Percentiles rank a stretch among this genome's conserved stretches.
phyloP scores from a whole-genome alignment of 1,140 invertebrate genomes.

The Prorops nasuta region DNA sequence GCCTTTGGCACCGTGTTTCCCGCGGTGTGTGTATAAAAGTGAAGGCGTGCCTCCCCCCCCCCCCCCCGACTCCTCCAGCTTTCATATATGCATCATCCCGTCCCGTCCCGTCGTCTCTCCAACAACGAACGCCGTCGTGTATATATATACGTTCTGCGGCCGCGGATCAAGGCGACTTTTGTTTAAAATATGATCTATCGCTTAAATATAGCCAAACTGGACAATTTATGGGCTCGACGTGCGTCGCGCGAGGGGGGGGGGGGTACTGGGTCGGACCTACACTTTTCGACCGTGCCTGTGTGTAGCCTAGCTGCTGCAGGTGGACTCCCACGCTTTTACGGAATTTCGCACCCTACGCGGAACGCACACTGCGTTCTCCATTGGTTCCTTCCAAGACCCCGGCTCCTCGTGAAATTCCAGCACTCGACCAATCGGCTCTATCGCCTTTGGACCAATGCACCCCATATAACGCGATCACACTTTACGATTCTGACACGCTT shows the following conservation, averaged over 20 bases:
- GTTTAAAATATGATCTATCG: conserved; percentile 55
- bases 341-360: conserved; percentile 6
- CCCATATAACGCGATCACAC: too few species aligned
- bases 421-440: too few species aligned
- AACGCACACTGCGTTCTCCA: too few species aligned
- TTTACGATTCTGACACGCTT: conserved; percentile 44
- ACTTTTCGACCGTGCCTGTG: conserved; percentile 13
- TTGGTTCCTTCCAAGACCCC: too few species aligned
- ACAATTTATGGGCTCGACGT: conserved; percentile 44
- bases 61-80: neutral
- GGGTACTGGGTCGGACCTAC: neutral
- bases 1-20: conserved; percentile 15
- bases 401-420: too few species aligned
- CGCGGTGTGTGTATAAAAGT: conserved; percentile 28
- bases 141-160: conserved; percentile 18
- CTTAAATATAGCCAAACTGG: conserved; percentile 45
- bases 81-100: conserved; percentile 1
- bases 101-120: neutral
- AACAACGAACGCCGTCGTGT: neutral
- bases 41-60: conserved; percentile 19
- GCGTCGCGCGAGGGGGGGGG: neutral
- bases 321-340: conserved; percentile 34
- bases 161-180: conserved; percentile 46
- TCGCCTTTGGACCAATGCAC: too few species aligned
- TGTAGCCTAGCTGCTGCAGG: conserved; percentile 17